These are phyloP conservation scores for Syngnathus typhle DNA, from an alignment of 2,113 vertebrate species.

Conservation along the genomic window DNA sequence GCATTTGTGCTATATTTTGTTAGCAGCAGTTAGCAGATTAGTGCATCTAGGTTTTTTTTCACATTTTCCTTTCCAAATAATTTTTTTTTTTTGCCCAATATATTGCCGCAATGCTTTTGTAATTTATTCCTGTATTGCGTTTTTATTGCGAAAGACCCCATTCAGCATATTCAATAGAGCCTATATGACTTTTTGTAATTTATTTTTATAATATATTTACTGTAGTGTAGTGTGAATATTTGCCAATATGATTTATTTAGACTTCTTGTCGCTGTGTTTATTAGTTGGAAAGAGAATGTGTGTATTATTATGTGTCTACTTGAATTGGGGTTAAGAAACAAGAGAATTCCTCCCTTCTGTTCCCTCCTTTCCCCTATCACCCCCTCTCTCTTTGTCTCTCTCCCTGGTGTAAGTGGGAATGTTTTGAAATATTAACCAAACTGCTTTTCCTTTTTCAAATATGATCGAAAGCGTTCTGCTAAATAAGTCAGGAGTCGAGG, in stretches of 20 bases:
- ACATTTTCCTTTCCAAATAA: no score
- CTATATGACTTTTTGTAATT: background rate
- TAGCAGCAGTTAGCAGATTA: no score
- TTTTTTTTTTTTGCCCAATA: background rate
- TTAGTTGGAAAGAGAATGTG: constrained; percentile 6
- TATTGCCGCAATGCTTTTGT: background rate
- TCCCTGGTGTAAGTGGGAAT: constrained; percentile 40
- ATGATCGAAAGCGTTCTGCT: constrained; percentile 67
- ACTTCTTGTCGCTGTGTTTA: constrained; percentile 12
- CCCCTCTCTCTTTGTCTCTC: background rate
- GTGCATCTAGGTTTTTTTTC: no score
- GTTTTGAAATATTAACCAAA: constrained; percentile 72
- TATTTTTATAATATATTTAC: no score
- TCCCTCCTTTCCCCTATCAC: constrained; percentile 49
- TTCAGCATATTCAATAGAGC: background rate
- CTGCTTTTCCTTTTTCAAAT: constrained; percentile 69
- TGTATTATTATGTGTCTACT: constrained; percentile 31
- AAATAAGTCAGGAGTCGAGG: constrained; percentile 69
- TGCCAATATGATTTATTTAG: background rate
- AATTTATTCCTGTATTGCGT: no score
- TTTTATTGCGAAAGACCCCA: background rate
- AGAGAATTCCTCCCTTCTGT: constrained; percentile 61
- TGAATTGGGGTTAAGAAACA: constrained; percentile 70
- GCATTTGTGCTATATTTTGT: no score
- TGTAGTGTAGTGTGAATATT: background rate